Conservation (phyloP, 37 sponge, comb jelly and placozoan genomes). For the Theonella swinhoei region DNA sequence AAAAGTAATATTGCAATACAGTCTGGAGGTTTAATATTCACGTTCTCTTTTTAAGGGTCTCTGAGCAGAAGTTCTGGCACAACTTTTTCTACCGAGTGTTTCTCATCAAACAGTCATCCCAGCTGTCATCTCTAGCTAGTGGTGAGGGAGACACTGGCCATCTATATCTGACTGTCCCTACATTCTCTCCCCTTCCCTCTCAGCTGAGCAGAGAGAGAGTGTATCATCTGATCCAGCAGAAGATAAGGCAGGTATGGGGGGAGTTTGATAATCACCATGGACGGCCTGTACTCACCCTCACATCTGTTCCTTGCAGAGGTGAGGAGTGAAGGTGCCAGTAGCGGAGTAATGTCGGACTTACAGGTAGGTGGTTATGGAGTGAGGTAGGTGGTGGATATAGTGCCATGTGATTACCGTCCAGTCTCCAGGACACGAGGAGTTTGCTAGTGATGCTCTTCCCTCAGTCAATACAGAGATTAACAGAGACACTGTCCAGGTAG, state of each 20-base stretch:
- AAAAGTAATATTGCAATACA: constrained; percentile 62
- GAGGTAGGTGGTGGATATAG: too few species aligned
- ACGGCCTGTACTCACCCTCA: too few species aligned
- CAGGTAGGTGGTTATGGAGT: not conserved
- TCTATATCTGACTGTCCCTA: too few species aligned
- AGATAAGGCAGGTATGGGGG: not conserved
- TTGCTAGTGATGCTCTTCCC: constrained; percentile 83
- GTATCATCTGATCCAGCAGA: not conserved
- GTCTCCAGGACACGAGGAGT: constrained; percentile 55
- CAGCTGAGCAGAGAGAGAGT: not conserved
- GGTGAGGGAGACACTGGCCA: not conserved
- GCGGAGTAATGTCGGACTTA: not conserved
- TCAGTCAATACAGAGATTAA: not conserved
- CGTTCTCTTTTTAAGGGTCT: constrained; percentile 69
- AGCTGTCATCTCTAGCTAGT: constrained; percentile 51
- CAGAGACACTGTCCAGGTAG: constrained; percentile 35
- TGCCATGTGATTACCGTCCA: not conserved
- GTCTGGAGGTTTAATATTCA: not conserved
- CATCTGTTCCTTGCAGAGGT: not conserved
- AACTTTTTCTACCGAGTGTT: constrained; percentile 98
- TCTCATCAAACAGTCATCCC: constrained; percentile 94
- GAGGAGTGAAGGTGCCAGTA: not conserved
- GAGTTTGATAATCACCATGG: too few species aligned
- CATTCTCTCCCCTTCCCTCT: too few species aligned
- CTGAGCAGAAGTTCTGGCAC: constrained; percentile 95